These are phyloP conservation scores for Acropora tenuis DNA, from an alignment of 64 coral and sea anemone genomes.

Conservation along the genomic window DNA sequence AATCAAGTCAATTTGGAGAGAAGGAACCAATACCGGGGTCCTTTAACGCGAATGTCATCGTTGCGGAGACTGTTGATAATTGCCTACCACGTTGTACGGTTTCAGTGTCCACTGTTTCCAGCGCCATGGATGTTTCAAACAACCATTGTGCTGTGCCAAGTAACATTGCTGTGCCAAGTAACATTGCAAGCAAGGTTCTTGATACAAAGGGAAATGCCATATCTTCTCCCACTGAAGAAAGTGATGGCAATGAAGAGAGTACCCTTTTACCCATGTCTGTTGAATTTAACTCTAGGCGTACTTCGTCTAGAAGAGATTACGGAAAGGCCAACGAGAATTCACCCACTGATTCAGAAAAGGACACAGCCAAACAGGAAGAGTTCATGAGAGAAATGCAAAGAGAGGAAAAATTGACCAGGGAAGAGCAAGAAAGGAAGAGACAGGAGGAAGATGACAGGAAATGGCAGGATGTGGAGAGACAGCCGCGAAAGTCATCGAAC, in stretches of 20 bases:
- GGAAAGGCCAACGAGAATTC: conserved; percentile 4
- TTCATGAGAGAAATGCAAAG: conserved; percentile 36
- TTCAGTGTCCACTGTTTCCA: background rate
- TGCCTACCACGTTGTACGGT: background rate
- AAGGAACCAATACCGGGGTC: background rate
- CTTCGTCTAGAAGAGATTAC: background rate
- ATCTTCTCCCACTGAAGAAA: background rate
- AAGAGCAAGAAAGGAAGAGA: background rate
- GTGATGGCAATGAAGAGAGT: background rate
- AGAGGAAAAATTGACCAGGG: conserved; percentile 15
- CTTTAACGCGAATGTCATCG: background rate
- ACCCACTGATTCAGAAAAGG: background rate
- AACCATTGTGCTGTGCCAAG: background rate
- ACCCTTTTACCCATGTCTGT: background rate
- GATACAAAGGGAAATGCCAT: background rate
- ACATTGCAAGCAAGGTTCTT: background rate
- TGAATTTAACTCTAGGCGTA: background rate
- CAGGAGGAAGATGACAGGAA: conserved; percentile 11
- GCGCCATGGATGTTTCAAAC: too few relatives aligned
- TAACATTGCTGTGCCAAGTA: background rate
- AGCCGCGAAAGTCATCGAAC: background rate
- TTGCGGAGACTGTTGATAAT: background rate
- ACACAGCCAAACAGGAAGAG: background rate
- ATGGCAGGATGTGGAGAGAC: background rate
- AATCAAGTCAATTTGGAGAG: background rate